Conservation (phyloP, 2,113 vertebrate genomes). For the Oriolus oriolus region DNA sequence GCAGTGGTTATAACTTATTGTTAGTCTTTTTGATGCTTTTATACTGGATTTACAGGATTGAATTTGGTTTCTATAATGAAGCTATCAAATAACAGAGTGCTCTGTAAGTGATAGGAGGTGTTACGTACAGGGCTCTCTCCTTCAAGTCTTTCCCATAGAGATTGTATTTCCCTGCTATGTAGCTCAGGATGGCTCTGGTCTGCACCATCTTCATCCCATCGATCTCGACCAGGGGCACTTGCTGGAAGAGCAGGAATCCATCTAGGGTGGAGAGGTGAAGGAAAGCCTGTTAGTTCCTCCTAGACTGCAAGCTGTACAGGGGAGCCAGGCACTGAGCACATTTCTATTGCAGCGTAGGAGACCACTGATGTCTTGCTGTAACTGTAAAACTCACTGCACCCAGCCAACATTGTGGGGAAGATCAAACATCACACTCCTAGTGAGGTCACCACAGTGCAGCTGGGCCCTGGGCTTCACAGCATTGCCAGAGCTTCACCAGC, state of each 20-base stretch:
- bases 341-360: neutral
- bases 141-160: slow-evolving; percentile 83
- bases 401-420: neutral
- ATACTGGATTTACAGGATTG: neutral
- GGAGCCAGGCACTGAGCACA: neutral
- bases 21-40: neutral
- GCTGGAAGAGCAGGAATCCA: slow-evolving; percentile 83
- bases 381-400: neutral
- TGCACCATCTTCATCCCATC: slow-evolving; percentile 90
- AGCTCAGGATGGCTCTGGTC: slow-evolving; percentile 84
- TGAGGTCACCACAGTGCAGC: neutral
- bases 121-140: slow-evolving; percentile 81
- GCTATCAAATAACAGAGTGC: neutral
- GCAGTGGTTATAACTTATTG: neutral
- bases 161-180: slow-evolving; percentile 88
- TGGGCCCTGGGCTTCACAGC: neutral
- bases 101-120: neutral
- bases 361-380: neutral
- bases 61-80: neutral
- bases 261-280: slow-evolving; percentile 6
- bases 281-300: neutral
- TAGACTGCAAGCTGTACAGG: neutral
- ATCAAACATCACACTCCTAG: neutral
- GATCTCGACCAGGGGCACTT: slow-evolving; percentile 89
- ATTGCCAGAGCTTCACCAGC: neutral